Conservation (phyloP, 2,888 invertebrate species). For the Trileptium ribeirensis region DNA sequence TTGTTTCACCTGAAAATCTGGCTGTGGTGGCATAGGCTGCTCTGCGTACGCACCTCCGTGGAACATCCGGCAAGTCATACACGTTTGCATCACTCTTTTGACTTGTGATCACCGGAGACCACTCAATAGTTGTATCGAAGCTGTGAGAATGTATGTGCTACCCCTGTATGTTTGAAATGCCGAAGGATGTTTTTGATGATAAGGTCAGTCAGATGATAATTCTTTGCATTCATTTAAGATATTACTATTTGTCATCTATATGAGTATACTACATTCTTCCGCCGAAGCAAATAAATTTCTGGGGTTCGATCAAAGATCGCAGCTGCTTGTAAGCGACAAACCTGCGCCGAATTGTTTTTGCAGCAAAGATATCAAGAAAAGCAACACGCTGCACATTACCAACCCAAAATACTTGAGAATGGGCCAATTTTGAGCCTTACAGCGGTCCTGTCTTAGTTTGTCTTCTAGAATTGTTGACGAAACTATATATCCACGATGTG, state of each 20-base stretch:
- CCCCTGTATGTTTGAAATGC: constrained; percentile 2
- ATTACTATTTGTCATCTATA: not conserved
- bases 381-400: not conserved
- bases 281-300: not conserved
- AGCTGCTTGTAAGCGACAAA: not conserved
- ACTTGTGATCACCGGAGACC: constrained; percentile 17
- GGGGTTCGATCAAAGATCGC: not conserved
- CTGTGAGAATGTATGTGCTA: constrained; percentile 16
- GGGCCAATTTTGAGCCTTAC: not conserved
- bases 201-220: not conserved
- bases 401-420: not conserved
- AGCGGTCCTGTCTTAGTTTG: not conserved
- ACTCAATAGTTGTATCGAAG: constrained; percentile 24
- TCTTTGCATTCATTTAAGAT: not conserved
- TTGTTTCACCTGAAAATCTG: not conserved
- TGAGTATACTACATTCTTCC: not conserved
- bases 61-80: not conserved
- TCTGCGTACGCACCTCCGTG: not conserved
- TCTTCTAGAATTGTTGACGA: not conserved
- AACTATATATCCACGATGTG: not conserved
- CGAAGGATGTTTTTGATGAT: not conserved
- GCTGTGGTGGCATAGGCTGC: not conserved
- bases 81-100: not conserved
- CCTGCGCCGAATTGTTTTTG: not conserved
- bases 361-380: not conserved